A percentile compares a stretch with the other conserved stretches of the same genome.
These are phyloP conservation scores for Chrysopilus asiliformis DNA, from an alignment of 2,888 invertebrate genomes.

Conservation along the genomic window DNA sequence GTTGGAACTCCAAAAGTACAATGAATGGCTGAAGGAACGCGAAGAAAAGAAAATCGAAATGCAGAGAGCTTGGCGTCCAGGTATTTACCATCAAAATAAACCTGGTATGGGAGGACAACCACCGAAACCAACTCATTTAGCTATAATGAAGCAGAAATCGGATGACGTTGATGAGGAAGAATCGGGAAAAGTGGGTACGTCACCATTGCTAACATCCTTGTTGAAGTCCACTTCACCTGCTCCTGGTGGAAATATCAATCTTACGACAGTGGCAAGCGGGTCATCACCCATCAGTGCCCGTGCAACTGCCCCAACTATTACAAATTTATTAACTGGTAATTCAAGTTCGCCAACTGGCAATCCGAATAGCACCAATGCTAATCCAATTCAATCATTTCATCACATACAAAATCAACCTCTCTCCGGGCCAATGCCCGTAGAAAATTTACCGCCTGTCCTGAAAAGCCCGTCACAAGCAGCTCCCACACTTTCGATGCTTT, in stretches of 20 bases:
- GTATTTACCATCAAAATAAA: slow-evolving; percentile 1
- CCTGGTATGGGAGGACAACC: background rate
- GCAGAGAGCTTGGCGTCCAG: slow-evolving; percentile 46
- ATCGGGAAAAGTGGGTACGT: slow-evolving; percentile 39
- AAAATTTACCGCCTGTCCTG: slow-evolving; percentile 30
- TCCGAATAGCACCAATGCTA: slow-evolving; percentile 3
- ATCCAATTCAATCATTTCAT: slow-evolving; percentile 16
- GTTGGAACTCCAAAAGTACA: slow-evolving; percentile 48
- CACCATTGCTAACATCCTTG: slow-evolving; percentile 68
- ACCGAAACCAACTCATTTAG: slow-evolving; percentile 4
- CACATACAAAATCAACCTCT: slow-evolving; percentile 28
- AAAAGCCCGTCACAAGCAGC: slow-evolving; percentile 54
- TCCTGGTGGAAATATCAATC: slow-evolving; percentile 29
- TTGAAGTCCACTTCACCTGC: slow-evolving; percentile 55
- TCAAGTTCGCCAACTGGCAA: slow-evolving; percentile 20
- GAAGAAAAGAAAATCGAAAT: slow-evolving; percentile 50
- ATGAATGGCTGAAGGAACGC: slow-evolving; percentile 43
- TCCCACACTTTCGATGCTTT: slow-evolving; percentile 59
- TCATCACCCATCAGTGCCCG: slow-evolving; percentile 21
- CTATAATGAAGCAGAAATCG: slow-evolving; percentile 11
- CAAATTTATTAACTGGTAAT: slow-evolving; percentile 31
- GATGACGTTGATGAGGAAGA: slow-evolving; percentile 24
- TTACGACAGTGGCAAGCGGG: slow-evolving; percentile 7
- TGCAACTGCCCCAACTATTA: slow-evolving; percentile 33
- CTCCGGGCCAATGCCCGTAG: slow-evolving; percentile 23